phyloP scores from a whole-genome alignment of 92 coral and sea anemone species.

The Parazoanthus atlanticus region DNA sequence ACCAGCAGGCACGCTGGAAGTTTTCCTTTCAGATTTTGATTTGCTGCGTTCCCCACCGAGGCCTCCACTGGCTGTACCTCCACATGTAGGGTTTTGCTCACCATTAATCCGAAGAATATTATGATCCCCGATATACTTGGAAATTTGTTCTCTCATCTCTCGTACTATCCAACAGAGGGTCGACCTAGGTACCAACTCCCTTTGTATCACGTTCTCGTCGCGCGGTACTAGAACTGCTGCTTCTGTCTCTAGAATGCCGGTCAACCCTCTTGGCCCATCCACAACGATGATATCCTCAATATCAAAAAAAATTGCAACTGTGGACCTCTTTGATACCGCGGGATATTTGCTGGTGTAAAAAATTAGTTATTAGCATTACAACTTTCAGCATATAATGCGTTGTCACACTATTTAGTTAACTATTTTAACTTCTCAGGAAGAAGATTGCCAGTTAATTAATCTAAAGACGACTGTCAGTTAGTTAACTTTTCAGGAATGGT shows the following conservation, averaged over 20 bases:
- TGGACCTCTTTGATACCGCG: neutral
- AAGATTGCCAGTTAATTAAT: no score
- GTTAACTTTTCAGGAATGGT: no score
- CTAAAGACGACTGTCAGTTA: no score
- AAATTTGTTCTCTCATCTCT: constrained; percentile 30
- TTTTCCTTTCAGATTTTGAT: neutral
- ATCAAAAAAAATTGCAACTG: neutral
- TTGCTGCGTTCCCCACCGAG: neutral
- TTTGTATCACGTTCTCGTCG: neutral
- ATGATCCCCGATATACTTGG: constrained; percentile 38
- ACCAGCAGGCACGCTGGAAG: neutral
- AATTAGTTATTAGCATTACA: neutral
- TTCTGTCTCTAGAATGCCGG: constrained; percentile 6
- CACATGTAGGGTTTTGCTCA: constrained; percentile 40
- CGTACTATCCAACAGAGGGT: constrained; percentile 42
- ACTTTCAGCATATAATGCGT: neutral
- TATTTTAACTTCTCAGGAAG: no score
- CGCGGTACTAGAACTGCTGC: constrained; percentile 49
- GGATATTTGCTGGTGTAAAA: neutral
- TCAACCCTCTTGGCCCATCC: constrained; percentile 14
- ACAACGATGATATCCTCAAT: constrained; percentile 39
- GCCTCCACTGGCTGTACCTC: neutral
- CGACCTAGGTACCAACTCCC: constrained; percentile 21
- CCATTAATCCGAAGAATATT: constrained; percentile 40
- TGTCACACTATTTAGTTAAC: no score